A percentile compares a stretch with the other conserved stretches of the same genome.
Conservation (phyloP, 2,888 invertebrate species). For the Microdon myrmicae region DNA sequence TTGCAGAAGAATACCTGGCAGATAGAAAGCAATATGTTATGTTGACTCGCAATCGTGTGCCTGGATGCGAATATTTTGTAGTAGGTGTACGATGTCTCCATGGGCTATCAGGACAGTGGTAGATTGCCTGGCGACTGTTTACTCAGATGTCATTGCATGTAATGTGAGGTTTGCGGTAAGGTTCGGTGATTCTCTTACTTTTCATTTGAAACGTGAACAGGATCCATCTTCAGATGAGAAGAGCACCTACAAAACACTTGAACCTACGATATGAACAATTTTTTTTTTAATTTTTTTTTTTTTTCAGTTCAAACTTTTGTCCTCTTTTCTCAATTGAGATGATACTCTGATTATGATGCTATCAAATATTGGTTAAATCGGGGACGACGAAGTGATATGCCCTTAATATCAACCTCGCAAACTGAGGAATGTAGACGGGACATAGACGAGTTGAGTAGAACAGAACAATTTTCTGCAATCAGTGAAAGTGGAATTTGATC, state of each 20-base stretch:
- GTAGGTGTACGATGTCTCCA: background rate
- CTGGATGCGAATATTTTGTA: conserved; percentile 4
- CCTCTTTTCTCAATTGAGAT: no score
- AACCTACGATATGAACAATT: conserved; percentile 36
- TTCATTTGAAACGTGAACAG: conserved; percentile 40
- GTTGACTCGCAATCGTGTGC: conserved; percentile 9
- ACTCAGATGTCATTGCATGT: conserved; percentile 37
- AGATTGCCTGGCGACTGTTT: conserved; percentile 13
- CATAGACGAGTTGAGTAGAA: conserved; percentile 6
- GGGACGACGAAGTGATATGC: conserved; percentile 41
- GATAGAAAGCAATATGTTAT: background rate
- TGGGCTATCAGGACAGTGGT: background rate
- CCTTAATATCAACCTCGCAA: conserved; percentile 20
- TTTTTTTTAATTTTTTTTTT: conserved; percentile 13
- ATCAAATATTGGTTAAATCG: conserved; percentile 50
- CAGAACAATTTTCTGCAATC: conserved; percentile 13
- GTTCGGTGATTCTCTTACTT: conserved; percentile 16
- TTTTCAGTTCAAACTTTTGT: no score
- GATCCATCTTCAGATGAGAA: conserved; percentile 20
- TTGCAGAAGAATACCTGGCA: no score
- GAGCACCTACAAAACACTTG: conserved; percentile 32
- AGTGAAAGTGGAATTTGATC: conserved; percentile 59
- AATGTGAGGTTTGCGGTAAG: conserved; percentile 10
- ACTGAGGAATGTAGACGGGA: background rate
- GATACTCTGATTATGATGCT: conserved; percentile 34